Base-by-base conservation (phyloP, 2,797 vertebrate genomes). In the Sphenodon punctatus region DNA sequence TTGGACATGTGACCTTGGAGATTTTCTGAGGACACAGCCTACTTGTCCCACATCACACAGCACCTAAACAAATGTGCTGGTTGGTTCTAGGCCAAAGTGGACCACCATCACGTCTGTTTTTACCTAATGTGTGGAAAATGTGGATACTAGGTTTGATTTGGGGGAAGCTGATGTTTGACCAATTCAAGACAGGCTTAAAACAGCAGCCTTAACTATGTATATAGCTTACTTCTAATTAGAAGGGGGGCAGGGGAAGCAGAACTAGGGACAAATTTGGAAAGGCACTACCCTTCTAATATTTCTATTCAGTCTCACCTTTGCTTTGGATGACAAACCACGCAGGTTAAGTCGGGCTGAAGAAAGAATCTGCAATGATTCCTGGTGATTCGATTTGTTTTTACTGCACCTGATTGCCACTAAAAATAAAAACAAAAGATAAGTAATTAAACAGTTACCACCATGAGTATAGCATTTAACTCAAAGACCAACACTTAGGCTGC, bases 281-380 rank as follows among this genome's bases (percentile, higher is more conserved):
- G 16, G 27, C 12, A 27, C 22, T 32, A 15, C 27, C 66, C 7
- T 53, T 61, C 76, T 27, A 53, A 45, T 39, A 43, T 49, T 48
- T 36, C 56, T 36, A 23, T 34, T 66, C 67, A 61, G 17, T 75
- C 93, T 92, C 89, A 99, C 98, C 98, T 98, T 98, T 55, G 97
- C 98, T 96, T 98, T 99, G 73, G 96, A 94, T 59, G 90, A 93
- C 84, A 99, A 93, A 71, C 97, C 97, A 75, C 94, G 96, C 78
- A 99, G 95, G 68, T 95, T 97, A 90, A 99, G 98, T 16, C 98
- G 98, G 83, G 97, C 94, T 38, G 98, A 97, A 67, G 98, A 98
- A 70, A 99, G 95, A 78, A 97, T 92, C 92, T 97, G 98, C 14
- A 98, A 88, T 80, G 97, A 97, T 92, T 98, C 98, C 81, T 96